Evolutionary conservation across 2,888 invertebrate genomes (phyloP), one percentile per base, ranked within the genome.

Genomic region (Homarus gammarus): DNA sequence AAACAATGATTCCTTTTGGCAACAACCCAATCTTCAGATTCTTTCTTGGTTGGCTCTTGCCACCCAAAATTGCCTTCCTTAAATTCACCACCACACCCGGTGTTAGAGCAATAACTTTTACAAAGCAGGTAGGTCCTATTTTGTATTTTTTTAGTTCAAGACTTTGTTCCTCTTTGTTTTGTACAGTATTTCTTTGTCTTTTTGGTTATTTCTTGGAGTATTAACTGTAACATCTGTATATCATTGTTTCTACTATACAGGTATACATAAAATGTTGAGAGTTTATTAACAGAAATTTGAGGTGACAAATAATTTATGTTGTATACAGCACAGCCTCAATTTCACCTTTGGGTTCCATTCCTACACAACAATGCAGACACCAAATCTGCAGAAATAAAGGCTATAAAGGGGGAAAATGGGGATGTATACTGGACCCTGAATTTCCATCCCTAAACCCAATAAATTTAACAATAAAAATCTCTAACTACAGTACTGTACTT

Each of bases 1-100:
- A 96, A 94, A 95, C 95, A 33, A 96, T 96, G 96, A 94, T 96
- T 77, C 95, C 96, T 0, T 96, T 96, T 92, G 96, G 96, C n/a
- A 96, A 96, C 92, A 93, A 96, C 92, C 95, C 95, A 0, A 22
- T 96, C 6, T 96, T 96, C 93, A 92, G 94, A 89, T 93, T 94
- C 3, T 92, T 96, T 0, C 95, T 96, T 92, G 96, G 96, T 0
- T 96, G 96, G 96, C 93, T 96, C 0, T 93, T 96, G 44, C 96
- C 96, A 0, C 96, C 96, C 0, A 96, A 96, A 93, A 96, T 96
- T 2, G 96, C 96, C 0, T 96, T 96, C 93, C 93, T 96, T n/a
- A 96, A 96, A 93, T 96, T 95, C 93, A 96, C 96, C 0, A 96
- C 96, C 0, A 96, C 96, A 0, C 95, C 96, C 0, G 96, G 96